Conservation (phyloP, 1,140 invertebrate species). For the Ostrea edulis region DNA sequence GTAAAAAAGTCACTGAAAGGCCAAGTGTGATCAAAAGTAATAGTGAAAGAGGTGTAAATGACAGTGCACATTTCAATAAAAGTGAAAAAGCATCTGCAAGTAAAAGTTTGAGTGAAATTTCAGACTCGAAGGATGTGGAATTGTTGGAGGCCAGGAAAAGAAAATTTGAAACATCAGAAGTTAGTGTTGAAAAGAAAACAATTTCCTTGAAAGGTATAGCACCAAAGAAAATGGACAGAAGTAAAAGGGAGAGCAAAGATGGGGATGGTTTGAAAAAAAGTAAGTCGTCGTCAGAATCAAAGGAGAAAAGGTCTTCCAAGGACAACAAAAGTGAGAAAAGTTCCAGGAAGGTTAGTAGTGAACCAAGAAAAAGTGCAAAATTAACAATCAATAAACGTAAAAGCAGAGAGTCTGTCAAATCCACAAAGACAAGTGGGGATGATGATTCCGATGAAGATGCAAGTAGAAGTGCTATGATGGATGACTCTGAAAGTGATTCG, state of each 20-base stretch:
- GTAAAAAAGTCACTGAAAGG: not conserved
- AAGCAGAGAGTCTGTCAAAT: conserved; percentile 18
- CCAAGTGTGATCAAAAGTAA: not conserved
- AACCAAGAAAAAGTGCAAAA: conserved; percentile 24
- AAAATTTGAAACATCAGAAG: conserved; percentile 52
- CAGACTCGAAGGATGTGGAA: conserved; percentile 25
- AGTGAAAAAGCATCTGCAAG: not conserved
- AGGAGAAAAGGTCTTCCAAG: conserved; percentile 15
- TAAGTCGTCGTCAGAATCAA: not conserved
- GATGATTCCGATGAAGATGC: conserved; percentile 42
- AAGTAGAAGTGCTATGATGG: conserved; percentile 15
- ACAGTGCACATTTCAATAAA: not conserved
- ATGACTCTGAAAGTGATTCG: conserved; percentile 59
- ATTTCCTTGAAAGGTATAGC: conserved; percentile 54
- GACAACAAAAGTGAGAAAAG: conserved; percentile 39
- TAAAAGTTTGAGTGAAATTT: conserved; percentile 6
- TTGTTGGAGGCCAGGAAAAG: conserved; percentile 53
- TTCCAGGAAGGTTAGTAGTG: not conserved
- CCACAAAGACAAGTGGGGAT: not conserved
- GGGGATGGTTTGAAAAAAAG: not conserved
- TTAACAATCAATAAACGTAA: not conserved
- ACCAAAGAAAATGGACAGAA: not conserved
- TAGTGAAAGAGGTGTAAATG: not conserved
- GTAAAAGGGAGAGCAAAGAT: not conserved
- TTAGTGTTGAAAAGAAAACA: conserved; percentile 32